Evolutionary conservation across 92 coral and sea anemone genomes (phyloP), one percentile per base, ranked within the genome.

Genomic region (Umimayanthus kanabou): DNA sequence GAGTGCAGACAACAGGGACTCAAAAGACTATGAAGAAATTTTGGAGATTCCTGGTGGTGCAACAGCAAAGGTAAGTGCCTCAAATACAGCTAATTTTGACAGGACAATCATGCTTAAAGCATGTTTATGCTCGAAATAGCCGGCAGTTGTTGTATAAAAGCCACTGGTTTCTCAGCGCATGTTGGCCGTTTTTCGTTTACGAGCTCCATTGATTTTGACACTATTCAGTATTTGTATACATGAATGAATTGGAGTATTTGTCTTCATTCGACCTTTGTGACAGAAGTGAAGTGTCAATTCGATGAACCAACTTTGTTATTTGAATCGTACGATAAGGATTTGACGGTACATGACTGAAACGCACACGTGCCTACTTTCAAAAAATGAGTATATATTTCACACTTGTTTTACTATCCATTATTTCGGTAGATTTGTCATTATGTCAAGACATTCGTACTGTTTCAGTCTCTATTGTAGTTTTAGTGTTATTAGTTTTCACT

Each of bases 21-120:
- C 71, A 14, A 77, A 88, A 6, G 95, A 92, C 73, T 90, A 92
- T 70, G 93, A 92, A 81, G 93, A 90, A 79, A 90, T 92, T 43
- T 91, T 87, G 61, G 95, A 80, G 28, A 80, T 88, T 83, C 67
- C 79, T 9, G 61, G 71, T 69, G 78, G 87, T 25, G 43, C 66
- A 5, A 45, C 87, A 42, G 40, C 79, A 11, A 83, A 83, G 79
- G 87, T 83, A 20, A n/a, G 67, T 70, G 6, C 70, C 39, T 83
- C 14, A 18, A 70, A 10, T n/a, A 42, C 49, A 30, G 25, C 28
- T 22, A 28, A 66, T 23, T 33, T 37, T 4, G 10, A 20, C n/a
- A 20, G 13, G 3, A n/a, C 67, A 13, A n/a, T 22, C 47, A 43
- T 23, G 58, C 61, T 83, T 6, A 70, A 70, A 28, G 25, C 76